Percentiles rank a stretch among this genome's conserved stretches.
Conservation (phyloP, 2,113 vertebrate species). For the Gallinago undulata region DNA sequence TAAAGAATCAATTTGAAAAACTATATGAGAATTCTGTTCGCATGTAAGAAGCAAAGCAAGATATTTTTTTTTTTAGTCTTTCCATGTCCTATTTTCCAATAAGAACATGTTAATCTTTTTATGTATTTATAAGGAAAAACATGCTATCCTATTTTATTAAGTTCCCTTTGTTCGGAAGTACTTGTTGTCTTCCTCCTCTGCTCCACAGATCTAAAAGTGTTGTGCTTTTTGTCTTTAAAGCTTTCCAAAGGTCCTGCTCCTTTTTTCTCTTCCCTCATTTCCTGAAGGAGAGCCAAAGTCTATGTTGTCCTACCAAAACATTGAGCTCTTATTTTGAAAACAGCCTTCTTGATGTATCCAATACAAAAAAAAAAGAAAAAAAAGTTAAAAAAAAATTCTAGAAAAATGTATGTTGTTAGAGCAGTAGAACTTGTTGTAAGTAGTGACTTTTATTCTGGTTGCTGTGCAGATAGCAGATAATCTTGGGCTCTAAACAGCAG, state of each 20-base stretch:
- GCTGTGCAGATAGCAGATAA: neutral
- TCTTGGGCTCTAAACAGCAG: neutral
- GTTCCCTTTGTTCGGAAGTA: neutral
- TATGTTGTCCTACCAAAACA: neutral
- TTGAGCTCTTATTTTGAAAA: neutral
- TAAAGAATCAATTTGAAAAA: neutral
- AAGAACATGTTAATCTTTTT: neutral
- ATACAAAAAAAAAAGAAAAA: neutral
- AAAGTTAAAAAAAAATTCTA: neutral
- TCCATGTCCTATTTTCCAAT: neutral
- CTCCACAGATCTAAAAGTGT: neutral
- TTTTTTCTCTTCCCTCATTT: neutral
- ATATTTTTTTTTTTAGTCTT: neutral
- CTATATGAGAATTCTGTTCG: neutral
- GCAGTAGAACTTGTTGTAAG: neutral
- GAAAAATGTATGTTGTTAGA: neutral
- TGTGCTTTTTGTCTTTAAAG: neutral
- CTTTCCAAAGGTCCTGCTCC: neutral
- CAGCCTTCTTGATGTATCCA: neutral
- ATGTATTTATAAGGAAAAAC: neutral
- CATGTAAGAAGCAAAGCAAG: neutral
- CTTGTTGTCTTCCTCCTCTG: neutral
- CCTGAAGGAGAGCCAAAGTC: neutral
- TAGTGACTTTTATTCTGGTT: neutral
- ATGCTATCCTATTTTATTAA: neutral